Base-by-base conservation (phyloP, 2,888 invertebrate genomes). In the Monopis laevigella region DNA sequence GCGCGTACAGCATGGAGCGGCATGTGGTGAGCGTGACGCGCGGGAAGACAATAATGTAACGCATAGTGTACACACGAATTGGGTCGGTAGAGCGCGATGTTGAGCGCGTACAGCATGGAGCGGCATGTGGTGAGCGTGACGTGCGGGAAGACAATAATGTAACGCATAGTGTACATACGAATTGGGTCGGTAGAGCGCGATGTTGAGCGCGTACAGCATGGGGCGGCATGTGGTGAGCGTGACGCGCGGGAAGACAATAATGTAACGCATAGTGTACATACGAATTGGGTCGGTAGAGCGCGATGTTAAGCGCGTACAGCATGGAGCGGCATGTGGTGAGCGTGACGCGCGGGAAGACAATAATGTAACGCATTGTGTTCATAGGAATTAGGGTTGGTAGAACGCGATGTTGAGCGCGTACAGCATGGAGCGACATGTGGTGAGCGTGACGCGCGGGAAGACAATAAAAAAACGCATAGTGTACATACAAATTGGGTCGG, bases 241-340 rank as follows among this genome's bases (percentile, higher is more conserved):
- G 42, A 89, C 87, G 46, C 86, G 83, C 50, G 92, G 92, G 71
- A 93, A 93, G 82, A 91, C n/a, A n/a, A n/a, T n/a, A n/a, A n/a
- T n/a, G n/a, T n/a, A n/a, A n/a, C n/a, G 11, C 11, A 28, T 11
- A 28, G 28, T 28, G 28, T 32, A 84, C 88, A 86, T 58, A 93
- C 93, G 88, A 82, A 70, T 93, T 93, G 53, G 92, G 93, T 59
- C 88, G 86, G 69, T 89, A 93, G 24, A 94, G 82, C 49, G 90
- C 89, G 53, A 93, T 84, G 40, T 86, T 87, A 30, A 93, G 82
- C 40, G 92, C 91, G 59, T 92, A 90, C 44, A 94, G 86, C 54
- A 92, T 86, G 52, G 91, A 87, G 56, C 90, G 86, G 72, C 92
- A 92, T 44, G 86, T 88, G 53, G 86, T 84, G 46, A 90, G 83